Conservation (phyloP, 2,888 invertebrate genomes). For the Orthosia cruda region DNA sequence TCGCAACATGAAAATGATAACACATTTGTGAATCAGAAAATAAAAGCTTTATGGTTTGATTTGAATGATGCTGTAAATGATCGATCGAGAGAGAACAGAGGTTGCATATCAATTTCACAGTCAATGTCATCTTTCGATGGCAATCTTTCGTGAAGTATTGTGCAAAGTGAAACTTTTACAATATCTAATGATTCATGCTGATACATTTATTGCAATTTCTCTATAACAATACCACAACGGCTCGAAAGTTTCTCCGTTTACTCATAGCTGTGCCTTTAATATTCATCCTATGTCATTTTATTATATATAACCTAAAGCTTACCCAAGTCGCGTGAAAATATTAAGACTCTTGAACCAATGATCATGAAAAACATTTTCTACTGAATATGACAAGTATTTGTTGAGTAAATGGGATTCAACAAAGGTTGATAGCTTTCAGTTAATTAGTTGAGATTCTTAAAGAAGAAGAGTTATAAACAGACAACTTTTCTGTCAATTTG, state of each 20-base stretch:
- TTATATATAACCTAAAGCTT: constrained; percentile 20
- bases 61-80: too few relatives aligned
- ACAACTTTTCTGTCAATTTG: background rate
- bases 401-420: background rate
- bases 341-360: background rate
- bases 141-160: background rate
- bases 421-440: background rate
- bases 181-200: background rate
- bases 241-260: constrained; percentile 55
- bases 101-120: background rate
- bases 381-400: too few relatives aligned
- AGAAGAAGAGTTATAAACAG: background rate
- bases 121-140: too few relatives aligned
- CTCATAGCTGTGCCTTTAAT: constrained; percentile 31
- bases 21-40: background rate
- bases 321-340: background rate
- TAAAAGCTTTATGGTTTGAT: background rate
- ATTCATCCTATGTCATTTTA: background rate
- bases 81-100: too few relatives aligned
- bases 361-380: background rate
- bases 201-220: constrained; percentile 65
- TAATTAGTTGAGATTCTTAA: background rate
- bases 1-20: too few relatives aligned
- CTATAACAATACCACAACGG: constrained; percentile 57
- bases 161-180: constrained; percentile 11